Evolutionary conservation across 2,888 invertebrate species (phyloP).

Genomic region (Drosophila vallismaia): DNA sequence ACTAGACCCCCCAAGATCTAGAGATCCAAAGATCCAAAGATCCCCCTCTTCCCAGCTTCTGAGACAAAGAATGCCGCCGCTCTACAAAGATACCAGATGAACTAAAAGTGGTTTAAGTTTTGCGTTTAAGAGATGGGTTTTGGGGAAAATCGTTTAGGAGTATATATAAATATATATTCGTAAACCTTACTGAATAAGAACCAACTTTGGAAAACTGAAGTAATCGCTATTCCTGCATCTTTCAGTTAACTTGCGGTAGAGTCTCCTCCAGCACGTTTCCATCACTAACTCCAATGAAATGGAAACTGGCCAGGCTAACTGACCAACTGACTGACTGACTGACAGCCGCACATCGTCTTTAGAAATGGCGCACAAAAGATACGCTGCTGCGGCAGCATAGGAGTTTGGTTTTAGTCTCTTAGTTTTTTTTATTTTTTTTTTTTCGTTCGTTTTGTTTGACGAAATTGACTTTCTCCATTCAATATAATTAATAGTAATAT

Average conservation of each 20-base stretch:
- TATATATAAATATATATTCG: no score
- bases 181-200: no score
- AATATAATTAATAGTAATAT: slow-evolving; percentile 79
- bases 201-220: no score
- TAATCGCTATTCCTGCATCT: no score
- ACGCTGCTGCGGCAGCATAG: slow-evolving; percentile 54
- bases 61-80: slow-evolving; percentile 58
- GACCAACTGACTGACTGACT: slow-evolving; percentile 46
- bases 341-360: slow-evolving; percentile 58
- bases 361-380: slow-evolving; percentile 75
- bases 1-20: not conserved
- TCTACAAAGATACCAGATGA: slow-evolving; percentile 68
- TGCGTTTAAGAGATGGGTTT: slow-evolving; percentile 18
- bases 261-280: slow-evolving; percentile 21
- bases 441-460: slow-evolving; percentile 53
- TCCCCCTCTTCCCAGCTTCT: not conserved
- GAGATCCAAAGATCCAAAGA: not conserved
- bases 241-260: not conserved
- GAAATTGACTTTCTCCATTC: slow-evolving; percentile 80
- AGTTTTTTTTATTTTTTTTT: slow-evolving; percentile 1
- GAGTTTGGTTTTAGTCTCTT: slow-evolving; percentile 28
- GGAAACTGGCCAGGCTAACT: slow-evolving; percentile 68
- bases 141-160: slow-evolving; percentile 6
- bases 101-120: slow-evolving; percentile 28
- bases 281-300: slow-evolving; percentile 57